A percentile compares a stretch with the other conserved stretches of the same genome.
These are phyloP conservation scores for Bradynema listronoti DNA, from an alignment of 1,140 invertebrate genomes.

Conservation along the genomic window DNA sequence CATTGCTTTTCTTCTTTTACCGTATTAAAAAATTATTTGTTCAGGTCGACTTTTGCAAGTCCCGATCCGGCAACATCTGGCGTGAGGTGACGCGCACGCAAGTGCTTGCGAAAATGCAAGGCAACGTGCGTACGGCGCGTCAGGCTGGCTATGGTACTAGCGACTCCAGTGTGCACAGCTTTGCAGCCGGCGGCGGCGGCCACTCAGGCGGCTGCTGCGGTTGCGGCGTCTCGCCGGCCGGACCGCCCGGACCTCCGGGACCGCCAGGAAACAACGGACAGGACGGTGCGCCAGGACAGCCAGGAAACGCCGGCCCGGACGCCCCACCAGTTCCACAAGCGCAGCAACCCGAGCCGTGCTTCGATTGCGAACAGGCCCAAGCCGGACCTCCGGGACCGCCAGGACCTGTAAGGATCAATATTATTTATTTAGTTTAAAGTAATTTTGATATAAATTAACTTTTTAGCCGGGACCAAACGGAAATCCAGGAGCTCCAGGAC, in stretches of 20 bases:
- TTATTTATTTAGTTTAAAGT: neutral
- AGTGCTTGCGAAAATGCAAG: conserved; percentile 31
- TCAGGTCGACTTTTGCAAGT: conserved; percentile 44
- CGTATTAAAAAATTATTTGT: too few relatives aligned
- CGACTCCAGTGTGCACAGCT: neutral
- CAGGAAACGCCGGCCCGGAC: conserved; percentile 12
- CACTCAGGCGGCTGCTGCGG: conserved; percentile 35
- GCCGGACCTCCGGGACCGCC: conserved; percentile 26
- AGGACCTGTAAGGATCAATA: conserved; percentile 28
- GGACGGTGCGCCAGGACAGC: conserved; percentile 16
- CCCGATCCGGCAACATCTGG: conserved; percentile 41
- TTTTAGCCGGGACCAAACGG: conserved; percentile 11
- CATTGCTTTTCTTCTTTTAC: too few relatives aligned
- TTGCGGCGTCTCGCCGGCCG: conserved; percentile 34
- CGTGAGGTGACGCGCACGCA: conserved; percentile 39
- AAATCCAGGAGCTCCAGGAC: conserved; percentile 31
- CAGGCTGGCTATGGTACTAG: conserved; percentile 2
- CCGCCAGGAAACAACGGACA: conserved; percentile 28
- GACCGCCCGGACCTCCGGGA: conserved; percentile 37
- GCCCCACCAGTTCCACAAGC: conserved; percentile 15
- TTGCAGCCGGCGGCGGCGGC: conserved; percentile 18
- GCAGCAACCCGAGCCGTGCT: conserved; percentile 14
- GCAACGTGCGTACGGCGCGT: conserved; percentile 21
- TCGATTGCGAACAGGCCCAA: conserved; percentile 13
- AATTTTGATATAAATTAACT: neutral